Evolutionary conservation across 1,140 invertebrate genomes (phyloP), one percentile per base, ranked within the genome.

Genomic region (Bacillus rossius): DNA sequence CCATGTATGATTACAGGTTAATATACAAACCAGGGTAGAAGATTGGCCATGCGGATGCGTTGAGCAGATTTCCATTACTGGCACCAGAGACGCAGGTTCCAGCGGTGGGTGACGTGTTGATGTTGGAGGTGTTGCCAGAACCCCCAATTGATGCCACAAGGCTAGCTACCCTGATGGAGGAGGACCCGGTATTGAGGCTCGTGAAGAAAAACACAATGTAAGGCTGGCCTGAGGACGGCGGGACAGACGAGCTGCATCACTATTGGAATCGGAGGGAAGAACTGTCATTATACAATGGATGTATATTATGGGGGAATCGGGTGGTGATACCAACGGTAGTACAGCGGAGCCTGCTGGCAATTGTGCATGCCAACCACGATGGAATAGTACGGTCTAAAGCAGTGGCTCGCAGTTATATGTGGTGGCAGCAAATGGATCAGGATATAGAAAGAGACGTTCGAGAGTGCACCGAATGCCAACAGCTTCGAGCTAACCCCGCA

Each of bases 381-480:
- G 74, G 77, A 1, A 73, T 77, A 5, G 66, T 72, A 3, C 66
- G 72, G 47, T 77, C 75, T 64, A 79, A 79, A 58, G 26, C 52
- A 8, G 40, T 71, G 4, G 71, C 76, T 4, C 56, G 77, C 0
- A 65, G 56, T 2, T 72, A 73, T 52, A 61, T 75, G 1, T 80
- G 69, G 67, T 81, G 76, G 77, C 70, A 70, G 25, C 64, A 67
- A 8, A 66, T 80, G 1, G 73, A 77, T 60, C 56, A 54, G 1
- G 71, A 76, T 8, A 71, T 78, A 40, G 71, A 77, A 51, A 40
- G 59, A 17, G 19, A 61, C 8, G 64, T 62, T n/a, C 22, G 25
- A 38, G n/a, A n/a, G 17, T 67, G 55, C 40, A 7, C n/a, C 14
- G 8, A 17, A 13, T 65, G 62, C n/a, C 49, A 25, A 51, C 16